Base-by-base conservation (phyloP, 2,888 invertebrate genomes). In the Sminthurinus aureus region DNA sequence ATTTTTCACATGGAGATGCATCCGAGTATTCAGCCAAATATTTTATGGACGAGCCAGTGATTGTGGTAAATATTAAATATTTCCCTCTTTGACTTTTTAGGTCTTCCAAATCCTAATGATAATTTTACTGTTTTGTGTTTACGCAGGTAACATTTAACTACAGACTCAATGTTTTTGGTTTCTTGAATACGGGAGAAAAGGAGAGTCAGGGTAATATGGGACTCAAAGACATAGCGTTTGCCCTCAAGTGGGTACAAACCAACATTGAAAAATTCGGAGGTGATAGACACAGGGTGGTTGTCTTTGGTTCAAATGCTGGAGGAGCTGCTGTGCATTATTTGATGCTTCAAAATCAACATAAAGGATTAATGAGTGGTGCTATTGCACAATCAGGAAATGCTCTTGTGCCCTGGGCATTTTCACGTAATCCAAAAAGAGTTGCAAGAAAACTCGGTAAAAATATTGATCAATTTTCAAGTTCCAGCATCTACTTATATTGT, bases 351-450 rank as follows among this genome's bases (percentile, higher is more conserved):
- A 15, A 15, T 64, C 38, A 4, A 38, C 64, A 64, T 81, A 20
- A 71, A 89, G 89, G 89, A 4, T 88, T 91, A 38, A 91, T 91
- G 86, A 89, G 90, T 78, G 89, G 90, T 76, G 91, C 90, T 12
- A 90, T 91, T 50, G 89, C 91, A 24, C 90, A 91, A 89, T 90
- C 90, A 85, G 91, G 92, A 0, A 91, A 91, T 0, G 91, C 91
- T 80, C 82, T 89, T 0, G 83, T 83, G 13, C 87, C 87, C 9
- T 88, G 88, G 88, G 88, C 93, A 0, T 92, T 94, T 0, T 91
- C 93, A 0, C 83, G 88, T 2, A 76, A 84, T 12, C 95, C 89
- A 91, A 95, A 26, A 92, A 93, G 18, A 91, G 90, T 58, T 12
- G 87, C 88, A 11, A 86, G 83, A 22, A 85, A 51, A 73, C 38